Evolutionary conservation across 2,888 invertebrate species (phyloP).

Genomic region (Lycophotia porphyrea): DNA sequence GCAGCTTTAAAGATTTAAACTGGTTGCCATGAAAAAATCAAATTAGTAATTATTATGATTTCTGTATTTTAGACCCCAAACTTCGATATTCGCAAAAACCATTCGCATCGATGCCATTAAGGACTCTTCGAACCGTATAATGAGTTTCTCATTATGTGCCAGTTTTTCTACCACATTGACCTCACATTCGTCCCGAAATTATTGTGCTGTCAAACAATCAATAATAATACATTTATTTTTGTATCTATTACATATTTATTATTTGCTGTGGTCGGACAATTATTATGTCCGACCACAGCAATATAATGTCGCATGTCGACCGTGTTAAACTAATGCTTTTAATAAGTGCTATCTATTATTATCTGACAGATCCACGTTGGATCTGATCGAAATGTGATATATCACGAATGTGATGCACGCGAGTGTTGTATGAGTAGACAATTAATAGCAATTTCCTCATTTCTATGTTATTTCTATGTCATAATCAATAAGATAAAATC

Average conservation of each 20-base stretch:
- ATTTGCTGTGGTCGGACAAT: no score
- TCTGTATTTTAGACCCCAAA: not conserved
- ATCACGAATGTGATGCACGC: conserved; percentile 47
- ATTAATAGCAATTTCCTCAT: conserved; percentile 33
- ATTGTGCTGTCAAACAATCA: conserved; percentile 25
- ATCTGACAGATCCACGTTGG: conserved; percentile 8
- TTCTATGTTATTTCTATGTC: not conserved
- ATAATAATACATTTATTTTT: conserved; percentile 12
- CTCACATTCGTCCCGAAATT: conserved; percentile 18
- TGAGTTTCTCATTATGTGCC: not conserved
- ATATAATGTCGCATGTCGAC: conserved; percentile 16
- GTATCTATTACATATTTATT: conserved; percentile 4
- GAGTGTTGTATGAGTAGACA: not conserved
- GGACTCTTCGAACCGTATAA: conserved; percentile 11
- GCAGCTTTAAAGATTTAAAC: no score
- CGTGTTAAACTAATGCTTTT: conserved; percentile 27
- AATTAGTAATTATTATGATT: not conserved
- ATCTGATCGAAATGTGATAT: conserved; percentile 29
- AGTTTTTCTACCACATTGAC: conserved; percentile 15
- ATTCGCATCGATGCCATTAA: not conserved
- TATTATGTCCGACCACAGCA: not conserved
- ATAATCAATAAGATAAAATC: conserved; percentile 2
- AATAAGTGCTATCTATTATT: not conserved
- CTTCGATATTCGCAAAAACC: not conserved
- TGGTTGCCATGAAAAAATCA: not conserved